A percentile compares a stretch with the other conserved stretches of the same genome.
Conservation (phyloP, 2,888 invertebrate genomes). For the Phalera bucephala region DNA sequence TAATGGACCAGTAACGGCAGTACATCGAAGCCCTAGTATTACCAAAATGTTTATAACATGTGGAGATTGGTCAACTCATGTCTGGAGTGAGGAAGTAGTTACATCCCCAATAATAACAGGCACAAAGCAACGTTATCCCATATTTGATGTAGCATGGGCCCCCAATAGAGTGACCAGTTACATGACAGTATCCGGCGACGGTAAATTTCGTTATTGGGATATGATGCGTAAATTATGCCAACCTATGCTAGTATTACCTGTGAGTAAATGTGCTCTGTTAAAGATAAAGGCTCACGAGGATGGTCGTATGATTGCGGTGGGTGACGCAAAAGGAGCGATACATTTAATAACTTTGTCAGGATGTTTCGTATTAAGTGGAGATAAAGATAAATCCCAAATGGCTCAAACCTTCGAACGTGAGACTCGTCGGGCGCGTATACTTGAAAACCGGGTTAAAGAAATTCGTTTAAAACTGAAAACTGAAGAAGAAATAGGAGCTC, state of each 20-base stretch:
- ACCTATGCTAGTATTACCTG: conserved; percentile 86
- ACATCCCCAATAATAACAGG: conserved; percentile 54
- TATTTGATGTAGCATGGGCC: conserved; percentile 53
- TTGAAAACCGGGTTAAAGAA: conserved; percentile 93
- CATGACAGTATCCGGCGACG: conserved; percentile 73
- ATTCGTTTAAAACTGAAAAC: conserved; percentile 81
- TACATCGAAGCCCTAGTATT: conserved; percentile 85
- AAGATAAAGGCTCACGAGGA: conserved; percentile 85
- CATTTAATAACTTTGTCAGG: conserved; percentile 86
- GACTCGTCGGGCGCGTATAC: conserved; percentile 91
- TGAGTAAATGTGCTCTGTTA: conserved; percentile 75
- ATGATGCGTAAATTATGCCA: conserved; percentile 86
- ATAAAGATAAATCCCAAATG: conserved; percentile 87
- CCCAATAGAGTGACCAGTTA: conserved; percentile 61
- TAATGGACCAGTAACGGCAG: conserved; percentile 82
- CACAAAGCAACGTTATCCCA: conserved; percentile 36
- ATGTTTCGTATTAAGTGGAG: conserved; percentile 84
- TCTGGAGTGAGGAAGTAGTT: conserved; percentile 87
- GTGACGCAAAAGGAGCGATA: conserved; percentile 86
- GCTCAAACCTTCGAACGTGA: conserved; percentile 91
- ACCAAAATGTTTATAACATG: conserved; percentile 86
- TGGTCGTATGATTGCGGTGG: conserved; percentile 83
- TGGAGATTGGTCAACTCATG: conserved; percentile 84
- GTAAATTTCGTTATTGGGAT: conserved; percentile 91
- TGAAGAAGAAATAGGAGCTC: conserved; percentile 59